phyloP scores from a whole-genome alignment of 2,113 vertebrate species.

The Oncorhynchus gorbuscha region DNA sequence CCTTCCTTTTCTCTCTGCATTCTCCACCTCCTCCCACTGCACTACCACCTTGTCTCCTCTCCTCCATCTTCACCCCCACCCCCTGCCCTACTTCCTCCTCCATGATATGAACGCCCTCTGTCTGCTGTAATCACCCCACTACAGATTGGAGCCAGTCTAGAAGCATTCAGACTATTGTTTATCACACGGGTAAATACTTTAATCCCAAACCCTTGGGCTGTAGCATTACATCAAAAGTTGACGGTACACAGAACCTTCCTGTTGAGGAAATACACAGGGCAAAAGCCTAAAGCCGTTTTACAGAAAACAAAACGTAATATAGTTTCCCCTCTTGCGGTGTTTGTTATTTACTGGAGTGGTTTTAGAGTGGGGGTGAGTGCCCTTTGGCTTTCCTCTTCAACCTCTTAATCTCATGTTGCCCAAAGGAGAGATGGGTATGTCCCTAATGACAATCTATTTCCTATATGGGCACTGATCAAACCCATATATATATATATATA shows the following conservation, averaged over 20 bases:
- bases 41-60: not conserved
- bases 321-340: not conserved
- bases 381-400: too few relatives aligned
- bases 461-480: too few relatives aligned
- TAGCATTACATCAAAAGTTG: slow-evolving; percentile 15
- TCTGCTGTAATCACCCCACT: slow-evolving; percentile 45
- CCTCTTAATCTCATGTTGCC: too few relatives aligned
- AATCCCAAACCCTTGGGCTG: not conserved
- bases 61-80: slow-evolving; percentile 12
- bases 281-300: not conserved
- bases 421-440: too few relatives aligned
- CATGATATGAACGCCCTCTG: not conserved
- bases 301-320: not conserved
- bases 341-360: slow-evolving; percentile 1
- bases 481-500: too few relatives aligned
- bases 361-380: not conserved
- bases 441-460: too few relatives aligned
- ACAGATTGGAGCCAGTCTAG: slow-evolving; percentile 27
- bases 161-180: not conserved
- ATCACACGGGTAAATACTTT: slow-evolving; percentile 23
- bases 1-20: not conserved
- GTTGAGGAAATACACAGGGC: not conserved
- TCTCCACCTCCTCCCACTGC: not conserved
- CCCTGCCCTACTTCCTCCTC: slow-evolving; percentile 5
- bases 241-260: slow-evolving; percentile 17